Evolutionary conservation across 2,797 vertebrate species (phyloP).

Genomic region (Lithobates pipiens): DNA sequence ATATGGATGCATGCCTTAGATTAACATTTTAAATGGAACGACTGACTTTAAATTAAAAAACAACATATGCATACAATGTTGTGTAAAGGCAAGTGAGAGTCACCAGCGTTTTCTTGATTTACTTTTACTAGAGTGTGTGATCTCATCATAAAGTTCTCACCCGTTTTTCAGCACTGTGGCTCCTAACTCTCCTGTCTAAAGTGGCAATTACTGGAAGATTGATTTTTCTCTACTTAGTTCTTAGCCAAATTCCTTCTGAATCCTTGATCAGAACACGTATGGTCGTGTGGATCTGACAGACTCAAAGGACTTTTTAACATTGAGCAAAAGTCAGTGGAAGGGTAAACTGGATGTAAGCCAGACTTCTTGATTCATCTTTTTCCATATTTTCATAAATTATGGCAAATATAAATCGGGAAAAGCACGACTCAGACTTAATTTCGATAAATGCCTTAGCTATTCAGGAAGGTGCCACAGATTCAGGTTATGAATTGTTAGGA

Average conservation of each 20-base stretch:
- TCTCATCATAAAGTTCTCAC: not conserved
- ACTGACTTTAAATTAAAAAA: too few relatives aligned
- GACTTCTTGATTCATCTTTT: slow-evolving; percentile 65
- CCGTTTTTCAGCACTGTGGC: not conserved
- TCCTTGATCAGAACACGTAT: not conserved
- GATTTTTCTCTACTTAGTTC: slow-evolving; percentile 48
- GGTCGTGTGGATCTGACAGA: slow-evolving; percentile 23
- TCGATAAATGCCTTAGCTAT: slow-evolving; percentile 72
- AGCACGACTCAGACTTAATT: slow-evolving; percentile 64
- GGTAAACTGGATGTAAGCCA: slow-evolving; percentile 62
- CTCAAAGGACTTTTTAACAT: slow-evolving; percentile 56
- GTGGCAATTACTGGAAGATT: slow-evolving; percentile 56
- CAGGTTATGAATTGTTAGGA: slow-evolving; percentile 70
- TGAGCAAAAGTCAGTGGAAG: slow-evolving; percentile 50
- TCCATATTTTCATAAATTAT: slow-evolving; percentile 60
- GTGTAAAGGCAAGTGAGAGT: too few relatives aligned
- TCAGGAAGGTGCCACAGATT: slow-evolving; percentile 70
- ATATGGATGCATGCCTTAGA: too few relatives aligned
- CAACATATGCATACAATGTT: too few relatives aligned
- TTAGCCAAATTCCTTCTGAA: not conserved
- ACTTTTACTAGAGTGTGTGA: too few relatives aligned
- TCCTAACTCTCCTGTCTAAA: too few relatives aligned
- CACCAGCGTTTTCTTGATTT: too few relatives aligned
- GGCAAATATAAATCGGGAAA: slow-evolving; percentile 64
- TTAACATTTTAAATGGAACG: too few relatives aligned